These are phyloP conservation scores for Stegophylla sp. DNA, from an alignment of 2,888 invertebrate species.

Conservation along the genomic window DNA sequence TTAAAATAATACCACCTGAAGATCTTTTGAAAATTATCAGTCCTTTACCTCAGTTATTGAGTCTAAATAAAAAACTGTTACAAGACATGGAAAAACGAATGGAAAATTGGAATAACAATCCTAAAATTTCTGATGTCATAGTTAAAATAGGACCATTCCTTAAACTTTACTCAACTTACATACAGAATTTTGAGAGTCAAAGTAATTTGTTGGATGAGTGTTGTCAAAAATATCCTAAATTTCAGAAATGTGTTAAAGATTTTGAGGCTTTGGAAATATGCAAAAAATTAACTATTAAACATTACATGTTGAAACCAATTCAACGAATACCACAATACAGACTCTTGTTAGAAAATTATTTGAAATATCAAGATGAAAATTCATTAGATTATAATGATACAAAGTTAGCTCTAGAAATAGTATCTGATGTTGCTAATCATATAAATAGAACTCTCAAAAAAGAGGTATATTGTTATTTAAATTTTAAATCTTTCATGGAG, in stretches of 20 bases:
- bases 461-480: slow-evolving; percentile 65
- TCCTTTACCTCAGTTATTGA: slow-evolving; percentile 68
- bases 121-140: slow-evolving; percentile 69
- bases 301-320: slow-evolving; percentile 74
- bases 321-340: slow-evolving; percentile 74
- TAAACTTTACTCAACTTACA: slow-evolving; percentile 69
- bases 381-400: slow-evolving; percentile 71
- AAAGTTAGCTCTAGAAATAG: slow-evolving; percentile 68
- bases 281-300: slow-evolving; percentile 69
- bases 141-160: slow-evolving; percentile 70
- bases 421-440: slow-evolving; percentile 70
- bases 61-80: slow-evolving; percentile 68
- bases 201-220: slow-evolving; percentile 67
- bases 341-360: slow-evolving; percentile 71
- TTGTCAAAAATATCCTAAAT: slow-evolving; percentile 66
- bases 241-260: slow-evolving; percentile 66
- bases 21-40: slow-evolving; percentile 67
- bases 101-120: slow-evolving; percentile 66
- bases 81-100: slow-evolving; percentile 67
- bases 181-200: slow-evolving; percentile 68
- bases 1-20: slow-evolving; percentile 61
- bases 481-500: background rate
- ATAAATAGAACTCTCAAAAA: slow-evolving; percentile 69
- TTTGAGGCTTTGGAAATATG: slow-evolving; percentile 67
- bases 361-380: slow-evolving; percentile 67